Evolutionary conservation across 92 coral and sea anemone species (phyloP).

Genomic region (Porites lobata): DNA sequence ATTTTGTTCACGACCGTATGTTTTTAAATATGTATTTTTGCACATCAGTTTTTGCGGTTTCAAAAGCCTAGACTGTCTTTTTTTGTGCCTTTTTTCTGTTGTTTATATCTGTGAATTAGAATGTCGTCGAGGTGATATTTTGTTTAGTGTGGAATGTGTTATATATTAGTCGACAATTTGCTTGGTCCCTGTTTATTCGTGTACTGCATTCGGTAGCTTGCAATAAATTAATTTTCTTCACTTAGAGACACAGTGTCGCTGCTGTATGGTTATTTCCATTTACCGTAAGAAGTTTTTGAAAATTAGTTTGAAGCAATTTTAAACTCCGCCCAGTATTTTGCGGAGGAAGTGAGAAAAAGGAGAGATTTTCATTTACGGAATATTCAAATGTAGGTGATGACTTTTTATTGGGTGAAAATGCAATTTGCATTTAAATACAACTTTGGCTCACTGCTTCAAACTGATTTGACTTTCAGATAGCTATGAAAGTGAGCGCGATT

Average conservation of each 20-base stretch:
- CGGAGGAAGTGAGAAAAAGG: neutral
- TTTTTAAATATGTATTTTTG: no score
- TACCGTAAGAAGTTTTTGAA: neutral
- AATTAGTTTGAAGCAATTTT: neutral
- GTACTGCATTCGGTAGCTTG: neutral
- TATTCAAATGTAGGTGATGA: slow-evolving; percentile 13
- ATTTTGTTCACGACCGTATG: no score
- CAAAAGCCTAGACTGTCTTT: no score
- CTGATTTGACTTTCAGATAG: slow-evolving; percentile 42
- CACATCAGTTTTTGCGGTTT: no score
- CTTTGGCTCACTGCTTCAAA: neutral
- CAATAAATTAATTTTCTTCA: neutral
- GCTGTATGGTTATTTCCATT: neutral
- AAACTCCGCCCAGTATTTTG: neutral
- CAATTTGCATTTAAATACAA: slow-evolving; percentile 42
- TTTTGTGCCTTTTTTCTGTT: no score
- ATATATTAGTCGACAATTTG: neutral
- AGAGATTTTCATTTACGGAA: neutral
- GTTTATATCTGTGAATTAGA: no score
- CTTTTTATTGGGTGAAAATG: slow-evolving; percentile 22
- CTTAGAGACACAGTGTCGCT: no score
- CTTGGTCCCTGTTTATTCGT: neutral
- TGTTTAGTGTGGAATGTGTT: slow-evolving; percentile 17
- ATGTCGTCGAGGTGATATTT: slow-evolving; percentile 26
- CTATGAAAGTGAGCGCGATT: slow-evolving; percentile 16